These are phyloP conservation scores for Drosophila oshimai DNA, from an alignment of 1,140 invertebrate species.

Conservation along the genomic window DNA sequence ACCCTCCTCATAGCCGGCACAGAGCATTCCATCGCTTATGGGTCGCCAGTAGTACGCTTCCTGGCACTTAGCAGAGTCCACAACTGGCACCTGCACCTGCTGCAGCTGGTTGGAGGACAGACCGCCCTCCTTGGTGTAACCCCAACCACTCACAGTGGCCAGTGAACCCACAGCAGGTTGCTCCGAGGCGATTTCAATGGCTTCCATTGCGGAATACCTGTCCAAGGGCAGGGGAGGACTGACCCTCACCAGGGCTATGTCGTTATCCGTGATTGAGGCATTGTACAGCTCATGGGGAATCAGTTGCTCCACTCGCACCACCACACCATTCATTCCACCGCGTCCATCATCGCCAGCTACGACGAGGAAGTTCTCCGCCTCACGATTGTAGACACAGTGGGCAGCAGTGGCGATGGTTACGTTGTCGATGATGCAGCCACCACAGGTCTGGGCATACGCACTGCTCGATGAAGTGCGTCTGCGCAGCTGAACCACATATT, in stretches of 20 bases:
- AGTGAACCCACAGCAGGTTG: conserved; percentile 27
- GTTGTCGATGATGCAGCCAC: conserved; percentile 23
- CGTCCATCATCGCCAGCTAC: conserved; percentile 53
- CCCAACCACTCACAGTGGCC: conserved; percentile 65
- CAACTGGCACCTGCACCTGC: conserved; percentile 47
- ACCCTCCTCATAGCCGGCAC: conserved; percentile 84
- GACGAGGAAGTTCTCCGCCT: conserved; percentile 44
- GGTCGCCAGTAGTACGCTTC: conserved; percentile 62
- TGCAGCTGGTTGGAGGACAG: conserved; percentile 39
- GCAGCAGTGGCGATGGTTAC: conserved; percentile 84
- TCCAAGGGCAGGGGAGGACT: conserved; percentile 38
- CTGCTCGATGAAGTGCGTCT: conserved; percentile 16
- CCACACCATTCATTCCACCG: conserved; percentile 48
- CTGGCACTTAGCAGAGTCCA: conserved; percentile 83
- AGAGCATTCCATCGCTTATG: conserved; percentile 87
- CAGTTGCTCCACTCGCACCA: conserved; percentile 48
- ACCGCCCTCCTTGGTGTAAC: conserved; percentile 47
- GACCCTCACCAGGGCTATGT: conserved; percentile 63
- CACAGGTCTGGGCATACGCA: conserved; percentile 50
- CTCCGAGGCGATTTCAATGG: conserved; percentile 26
- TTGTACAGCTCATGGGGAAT: conserved; percentile 62
- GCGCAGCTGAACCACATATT: conserved; percentile 64
- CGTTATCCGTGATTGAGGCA: conserved; percentile 56
- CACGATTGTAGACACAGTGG: conserved; percentile 83
- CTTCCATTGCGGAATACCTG: conserved; percentile 8